phyloP scores from a whole-genome alignment of 2,888 invertebrate species.

The Monoplex corrugatus region DNA sequence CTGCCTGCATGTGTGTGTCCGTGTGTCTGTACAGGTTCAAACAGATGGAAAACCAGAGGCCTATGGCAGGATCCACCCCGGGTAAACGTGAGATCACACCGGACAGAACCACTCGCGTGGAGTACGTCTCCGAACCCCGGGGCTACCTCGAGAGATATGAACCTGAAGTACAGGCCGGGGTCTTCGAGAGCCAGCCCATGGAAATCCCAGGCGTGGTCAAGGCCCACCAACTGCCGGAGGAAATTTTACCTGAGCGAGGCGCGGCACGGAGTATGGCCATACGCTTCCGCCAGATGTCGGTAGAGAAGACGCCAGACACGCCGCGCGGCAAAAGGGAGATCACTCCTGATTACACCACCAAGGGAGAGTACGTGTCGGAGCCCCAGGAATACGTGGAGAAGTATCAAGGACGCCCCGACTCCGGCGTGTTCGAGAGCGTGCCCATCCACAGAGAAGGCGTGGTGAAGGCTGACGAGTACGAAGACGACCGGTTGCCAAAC shows the following conservation, averaged over 20 bases:
- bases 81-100: constrained; percentile 71
- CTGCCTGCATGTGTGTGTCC: not conserved
- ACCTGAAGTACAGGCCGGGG: constrained; percentile 69
- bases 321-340: constrained; percentile 64
- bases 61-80: constrained; percentile 55
- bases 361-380: constrained; percentile 76
- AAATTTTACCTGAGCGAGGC: constrained; percentile 84
- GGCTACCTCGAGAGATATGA: constrained; percentile 67
- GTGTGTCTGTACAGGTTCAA: constrained; percentile 86
- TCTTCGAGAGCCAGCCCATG: constrained; percentile 72
- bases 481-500: constrained; percentile 70
- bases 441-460: constrained; percentile 67
- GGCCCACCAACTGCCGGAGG: constrained; percentile 63
- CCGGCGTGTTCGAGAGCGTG: constrained; percentile 74
- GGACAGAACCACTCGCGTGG: constrained; percentile 68
- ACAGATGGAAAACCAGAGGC: constrained; percentile 85
- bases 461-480: constrained; percentile 63
- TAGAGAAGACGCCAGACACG: not conserved
- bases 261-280: constrained; percentile 91
- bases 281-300: constrained; percentile 90
- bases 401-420: constrained; percentile 69
- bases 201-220: constrained; percentile 68
- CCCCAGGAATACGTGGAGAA: constrained; percentile 66
- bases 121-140: constrained; percentile 75
- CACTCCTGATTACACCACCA: constrained; percentile 69